Evolutionary conservation across 2,888 invertebrate genomes (phyloP), one percentile per base, ranked within the genome.

Genomic region (Drosophila mulleri): DNA sequence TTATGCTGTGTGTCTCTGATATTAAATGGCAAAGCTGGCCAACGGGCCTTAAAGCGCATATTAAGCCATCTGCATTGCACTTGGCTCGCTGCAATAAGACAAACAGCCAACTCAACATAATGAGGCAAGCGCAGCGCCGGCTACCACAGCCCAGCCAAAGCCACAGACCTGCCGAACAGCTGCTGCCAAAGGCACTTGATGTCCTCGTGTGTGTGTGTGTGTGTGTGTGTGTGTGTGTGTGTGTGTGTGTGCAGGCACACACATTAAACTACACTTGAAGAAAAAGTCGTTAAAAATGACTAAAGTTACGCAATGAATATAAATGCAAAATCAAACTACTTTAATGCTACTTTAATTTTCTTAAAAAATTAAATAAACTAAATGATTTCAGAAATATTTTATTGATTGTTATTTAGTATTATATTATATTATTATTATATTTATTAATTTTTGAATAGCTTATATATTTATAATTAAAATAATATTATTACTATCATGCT

Each of bases 171-270:
- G 77, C 67, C 72, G 81, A 79, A 79, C 72, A 79, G 72, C 70
- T 73, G 73, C 80, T 72, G 78, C 72, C 72, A 75, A 75, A 80
- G 81, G 69, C 83, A 83, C 74, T 83, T 80, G 78, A 77, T 62
- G 66, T 41, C 42, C n/a, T 26, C 35, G 45, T 41, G 41, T 67
- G 57, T 44, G 45, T 0, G 45, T 41, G 41, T 67, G 41, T 41
- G 41, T 67, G 45, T 41, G 41, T 67, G 58, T 41, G 45, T 57
- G 42, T 44, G 45, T 0, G 45, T 41, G 41, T 67, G 41, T 41
- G 41, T 67, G 45, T 41, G 41, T 67, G 58, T 41, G 45, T 57
- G 42, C 26, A 56, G 16, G 11, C 16, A 23, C 20, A 1, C n/a
- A 35, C 26, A 39, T 14, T 41, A 35, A 59, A 12, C 4, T 45